These are phyloP conservation scores for Clarias gariepinus DNA, from an alignment of 2,113 vertebrate species.

Conservation along the genomic window DNA sequence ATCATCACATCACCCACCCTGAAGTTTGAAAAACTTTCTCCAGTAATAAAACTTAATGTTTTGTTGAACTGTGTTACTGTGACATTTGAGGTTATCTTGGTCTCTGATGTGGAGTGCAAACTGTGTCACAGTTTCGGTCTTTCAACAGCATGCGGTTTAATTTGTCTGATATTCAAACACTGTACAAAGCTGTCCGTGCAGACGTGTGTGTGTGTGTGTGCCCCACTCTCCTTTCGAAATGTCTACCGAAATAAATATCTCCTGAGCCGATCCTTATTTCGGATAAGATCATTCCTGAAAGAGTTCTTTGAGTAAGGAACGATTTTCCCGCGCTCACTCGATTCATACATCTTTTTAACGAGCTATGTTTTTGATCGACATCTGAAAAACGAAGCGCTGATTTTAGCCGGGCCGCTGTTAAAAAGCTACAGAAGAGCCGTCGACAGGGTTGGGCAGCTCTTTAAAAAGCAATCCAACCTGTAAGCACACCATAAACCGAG, in stretches of 20 bases:
- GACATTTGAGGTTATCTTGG: conserved; percentile 12
- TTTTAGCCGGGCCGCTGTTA: background rate
- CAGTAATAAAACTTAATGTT: background rate
- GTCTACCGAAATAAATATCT: background rate
- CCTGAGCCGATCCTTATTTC: too few relatives aligned
- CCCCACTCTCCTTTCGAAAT: background rate
- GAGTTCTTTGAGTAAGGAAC: background rate
- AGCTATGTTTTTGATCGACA: background rate
- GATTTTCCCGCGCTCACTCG: too few relatives aligned
- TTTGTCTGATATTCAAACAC: background rate
- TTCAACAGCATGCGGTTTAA: background rate
- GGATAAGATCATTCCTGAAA: background rate
- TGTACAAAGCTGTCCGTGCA: background rate
- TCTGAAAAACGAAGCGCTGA: background rate
- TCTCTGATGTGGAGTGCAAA: conserved; percentile 9
- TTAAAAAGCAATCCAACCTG: background rate
- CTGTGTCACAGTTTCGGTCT: background rate
- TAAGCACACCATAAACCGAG: background rate
- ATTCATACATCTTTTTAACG: too few relatives aligned
- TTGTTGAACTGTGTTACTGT: background rate
- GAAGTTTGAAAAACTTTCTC: background rate
- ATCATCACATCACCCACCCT: too few relatives aligned
- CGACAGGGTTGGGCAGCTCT: background rate
- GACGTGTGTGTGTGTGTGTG: background rate
- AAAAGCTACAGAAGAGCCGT: background rate